These are phyloP conservation scores for Steinernema feltiae DNA, from an alignment of 1,140 invertebrate species.

Conservation along the genomic window DNA sequence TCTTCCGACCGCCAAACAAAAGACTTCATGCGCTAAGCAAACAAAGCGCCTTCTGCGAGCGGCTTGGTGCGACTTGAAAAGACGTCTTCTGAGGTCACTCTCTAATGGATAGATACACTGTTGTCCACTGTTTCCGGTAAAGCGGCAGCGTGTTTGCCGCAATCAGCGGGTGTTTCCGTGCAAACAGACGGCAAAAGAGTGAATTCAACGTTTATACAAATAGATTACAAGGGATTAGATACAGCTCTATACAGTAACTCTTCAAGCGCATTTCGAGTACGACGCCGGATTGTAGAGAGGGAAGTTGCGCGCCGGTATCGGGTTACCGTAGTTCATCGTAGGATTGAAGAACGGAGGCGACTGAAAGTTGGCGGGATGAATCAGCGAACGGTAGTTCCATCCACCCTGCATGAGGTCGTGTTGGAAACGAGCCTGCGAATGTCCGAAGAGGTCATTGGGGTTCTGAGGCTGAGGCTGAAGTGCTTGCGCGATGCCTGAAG, in stretches of 20 bases:
- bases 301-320: slow-evolving; percentile 26
- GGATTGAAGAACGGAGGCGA: slow-evolving; percentile 35
- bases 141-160: too few species aligned
- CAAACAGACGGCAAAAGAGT: too few species aligned
- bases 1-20: too few species aligned
- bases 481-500: slow-evolving; percentile 52
- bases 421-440: slow-evolving; percentile 28
- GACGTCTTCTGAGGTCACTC: too few species aligned
- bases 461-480: slow-evolving; percentile 48
- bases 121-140: too few species aligned
- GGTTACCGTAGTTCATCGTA: slow-evolving; percentile 30
- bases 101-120: too few species aligned
- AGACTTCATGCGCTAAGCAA: background rate
- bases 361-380: slow-evolving; percentile 41
- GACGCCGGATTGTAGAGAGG: slow-evolving; percentile 35
- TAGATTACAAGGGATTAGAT: too few species aligned
- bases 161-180: too few species aligned
- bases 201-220: too few species aligned
- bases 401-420: slow-evolving; percentile 41
- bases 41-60: too few species aligned
- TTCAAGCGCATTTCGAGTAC: slow-evolving; percentile 31
- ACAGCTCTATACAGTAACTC: background rate
- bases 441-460: slow-evolving; percentile 36
- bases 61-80: too few species aligned
- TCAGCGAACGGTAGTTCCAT: slow-evolving; percentile 43